Conservation (phyloP, 2,113 vertebrate species). For the Odobenus rosmarus region DNA sequence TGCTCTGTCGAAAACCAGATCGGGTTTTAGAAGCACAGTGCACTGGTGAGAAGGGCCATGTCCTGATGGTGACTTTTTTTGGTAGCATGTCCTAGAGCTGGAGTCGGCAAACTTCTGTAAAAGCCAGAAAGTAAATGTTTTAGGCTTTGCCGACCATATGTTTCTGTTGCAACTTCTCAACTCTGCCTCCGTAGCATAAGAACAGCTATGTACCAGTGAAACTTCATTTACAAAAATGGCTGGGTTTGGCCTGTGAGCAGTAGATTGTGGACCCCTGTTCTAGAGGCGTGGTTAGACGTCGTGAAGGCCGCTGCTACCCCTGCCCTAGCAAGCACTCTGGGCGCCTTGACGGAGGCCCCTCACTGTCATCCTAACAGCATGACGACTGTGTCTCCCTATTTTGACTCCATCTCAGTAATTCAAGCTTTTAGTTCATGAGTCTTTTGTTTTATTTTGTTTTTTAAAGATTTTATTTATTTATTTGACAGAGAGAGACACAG, state of each 20-base stretch:
- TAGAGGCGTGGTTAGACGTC: neutral
- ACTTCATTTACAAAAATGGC: neutral
- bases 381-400: neutral
- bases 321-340: neutral
- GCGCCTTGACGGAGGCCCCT: neutral
- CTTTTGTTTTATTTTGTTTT: neutral
- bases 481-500: too few species aligned
- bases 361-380: neutral
- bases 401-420: neutral
- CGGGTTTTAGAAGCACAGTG: neutral
- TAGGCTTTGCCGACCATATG: neutral
- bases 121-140: neutral
- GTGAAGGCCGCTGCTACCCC: neutral
- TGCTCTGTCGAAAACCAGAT: neutral
- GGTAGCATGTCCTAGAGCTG: neutral
- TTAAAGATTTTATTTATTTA: too few species aligned
- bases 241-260: neutral
- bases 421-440: neutral
- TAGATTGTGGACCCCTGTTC: neutral
- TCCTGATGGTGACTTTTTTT: neutral
- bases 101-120: neutral
- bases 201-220: neutral
- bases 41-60: neutral
- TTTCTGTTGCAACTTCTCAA: neutral
- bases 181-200: neutral